These are phyloP conservation scores for Petroica traversi DNA, from an alignment of 2,113 vertebrate genomes.

Conservation along the genomic window DNA sequence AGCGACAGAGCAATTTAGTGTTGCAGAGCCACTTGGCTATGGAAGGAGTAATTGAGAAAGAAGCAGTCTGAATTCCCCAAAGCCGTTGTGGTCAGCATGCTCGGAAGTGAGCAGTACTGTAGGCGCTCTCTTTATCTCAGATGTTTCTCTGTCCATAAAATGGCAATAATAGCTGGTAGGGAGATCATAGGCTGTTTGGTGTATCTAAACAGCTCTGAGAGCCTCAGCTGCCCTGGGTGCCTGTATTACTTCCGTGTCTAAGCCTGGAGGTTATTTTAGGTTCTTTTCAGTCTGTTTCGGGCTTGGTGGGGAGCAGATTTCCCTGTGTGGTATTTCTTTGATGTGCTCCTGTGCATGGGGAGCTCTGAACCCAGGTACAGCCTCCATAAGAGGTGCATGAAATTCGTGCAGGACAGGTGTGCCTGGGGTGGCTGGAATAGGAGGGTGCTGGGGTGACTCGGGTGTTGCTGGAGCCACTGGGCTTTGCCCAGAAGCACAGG, in stretches of 20 bases:
- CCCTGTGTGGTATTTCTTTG: not conserved
- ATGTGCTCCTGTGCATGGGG: accelerated
- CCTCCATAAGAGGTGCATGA: accelerated
- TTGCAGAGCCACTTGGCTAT: not conserved
- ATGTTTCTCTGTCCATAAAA: not conserved
- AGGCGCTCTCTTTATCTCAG: not conserved
- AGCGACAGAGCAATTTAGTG: not conserved
- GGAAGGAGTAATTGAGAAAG: slow-evolving; percentile 12
- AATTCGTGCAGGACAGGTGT: accelerated
- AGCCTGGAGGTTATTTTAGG: not conserved
- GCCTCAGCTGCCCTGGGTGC: not conserved
- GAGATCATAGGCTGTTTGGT: not conserved
- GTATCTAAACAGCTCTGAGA: not conserved
- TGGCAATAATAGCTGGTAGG: not conserved
- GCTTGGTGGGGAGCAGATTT: not conserved
- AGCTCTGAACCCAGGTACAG: not conserved
- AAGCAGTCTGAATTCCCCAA: slow-evolving; percentile 2
- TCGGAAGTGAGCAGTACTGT: not conserved
- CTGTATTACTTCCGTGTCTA: not conserved
- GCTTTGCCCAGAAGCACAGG: accelerated
- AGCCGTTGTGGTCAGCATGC: not conserved
- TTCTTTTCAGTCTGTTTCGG: not conserved
- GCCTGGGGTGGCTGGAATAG: not conserved
- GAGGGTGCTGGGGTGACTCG: not conserved
- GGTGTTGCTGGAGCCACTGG: accelerated